These are phyloP conservation scores for Pygmarrhopalites habei DNA, from an alignment of 1,140 invertebrate species.

Conservation along the genomic window DNA sequence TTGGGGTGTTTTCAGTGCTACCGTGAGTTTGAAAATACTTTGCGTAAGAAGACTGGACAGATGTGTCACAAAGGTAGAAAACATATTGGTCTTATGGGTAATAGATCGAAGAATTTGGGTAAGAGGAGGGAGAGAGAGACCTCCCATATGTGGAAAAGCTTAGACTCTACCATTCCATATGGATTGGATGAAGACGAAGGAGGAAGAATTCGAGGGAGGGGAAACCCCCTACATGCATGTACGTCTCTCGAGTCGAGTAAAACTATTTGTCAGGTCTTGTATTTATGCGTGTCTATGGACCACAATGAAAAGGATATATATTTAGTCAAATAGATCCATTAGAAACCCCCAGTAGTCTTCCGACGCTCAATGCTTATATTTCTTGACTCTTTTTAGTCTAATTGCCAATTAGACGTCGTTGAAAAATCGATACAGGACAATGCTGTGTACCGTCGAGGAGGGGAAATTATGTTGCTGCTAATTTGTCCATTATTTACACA, in stretches of 20 bases:
- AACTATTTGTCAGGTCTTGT: slow-evolving; percentile 11
- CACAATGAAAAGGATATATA: slow-evolving; percentile 11
- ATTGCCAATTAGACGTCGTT: slow-evolving; percentile 3
- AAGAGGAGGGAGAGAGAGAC: slow-evolving; percentile 1
- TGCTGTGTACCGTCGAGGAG: too few relatives aligned
- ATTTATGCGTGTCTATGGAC: slow-evolving; percentile 12
- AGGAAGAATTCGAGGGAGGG: not conserved
- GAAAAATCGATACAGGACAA: slow-evolving; percentile 7
- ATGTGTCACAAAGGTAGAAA: not conserved
- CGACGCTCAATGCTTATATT: slow-evolving; percentile 6
- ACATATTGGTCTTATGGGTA: slow-evolving; percentile 11
- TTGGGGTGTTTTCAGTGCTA: not conserved
- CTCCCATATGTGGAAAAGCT: not conserved
- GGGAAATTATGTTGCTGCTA: too few relatives aligned
- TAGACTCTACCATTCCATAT: not conserved
- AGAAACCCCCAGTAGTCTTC: not conserved
- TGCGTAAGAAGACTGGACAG: not conserved
- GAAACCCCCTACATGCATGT: not conserved
- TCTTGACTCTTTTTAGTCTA: slow-evolving; percentile 11
- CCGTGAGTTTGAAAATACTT: not conserved
- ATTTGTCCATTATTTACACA: too few relatives aligned
- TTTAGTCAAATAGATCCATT: slow-evolving; percentile 8
- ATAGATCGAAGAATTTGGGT: slow-evolving; percentile 10
- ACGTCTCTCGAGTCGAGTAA: not conserved
- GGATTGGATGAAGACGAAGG: not conserved